These are phyloP conservation scores for Scaptodrosophila latifasciaeformis DNA, from an alignment of 2,888 invertebrate genomes.

Conservation along the genomic window DNA sequence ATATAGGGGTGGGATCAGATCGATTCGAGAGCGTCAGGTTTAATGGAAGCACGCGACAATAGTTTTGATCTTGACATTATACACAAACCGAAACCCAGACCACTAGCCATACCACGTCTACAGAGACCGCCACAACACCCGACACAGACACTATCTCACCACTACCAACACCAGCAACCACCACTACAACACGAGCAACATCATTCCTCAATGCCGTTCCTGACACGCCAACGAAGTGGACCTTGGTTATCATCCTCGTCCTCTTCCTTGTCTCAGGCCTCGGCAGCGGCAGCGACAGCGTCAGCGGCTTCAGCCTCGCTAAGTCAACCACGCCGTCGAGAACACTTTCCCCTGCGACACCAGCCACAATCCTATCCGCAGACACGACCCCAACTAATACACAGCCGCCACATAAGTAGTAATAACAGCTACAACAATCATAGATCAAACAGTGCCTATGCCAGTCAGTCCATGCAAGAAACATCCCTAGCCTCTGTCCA, in stretches of 20 bases:
- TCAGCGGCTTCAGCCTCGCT: no score
- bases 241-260: constrained; percentile 48
- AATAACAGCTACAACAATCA: background rate
- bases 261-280: constrained; percentile 44
- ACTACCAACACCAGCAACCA: constrained; percentile 12
- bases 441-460: no score
- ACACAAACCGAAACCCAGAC: constrained; percentile 35
- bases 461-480: constrained; percentile 4
- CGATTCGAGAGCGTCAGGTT: constrained; percentile 71
- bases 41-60: constrained; percentile 64
- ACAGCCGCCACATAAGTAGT: background rate
- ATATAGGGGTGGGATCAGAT: constrained; percentile 76
- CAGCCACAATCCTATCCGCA: constrained; percentile 56
- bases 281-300: no score
- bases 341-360: constrained; percentile 53
- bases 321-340: constrained; percentile 33
- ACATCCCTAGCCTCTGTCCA: constrained; percentile 7
- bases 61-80: constrained; percentile 63
- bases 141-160: constrained; percentile 11
- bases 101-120: constrained; percentile 10
- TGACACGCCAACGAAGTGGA: constrained; percentile 20
- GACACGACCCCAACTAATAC: constrained; percentile 27
- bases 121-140: constrained; percentile 22
- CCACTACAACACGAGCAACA: constrained; percentile 20
- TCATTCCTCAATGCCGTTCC: constrained; percentile 20